Percentiles rank a stretch among this genome's conserved stretches.
These are phyloP conservation scores for Lordiphosa clarofinis DNA, from an alignment of 1,140 invertebrate species.

Conservation along the genomic window DNA sequence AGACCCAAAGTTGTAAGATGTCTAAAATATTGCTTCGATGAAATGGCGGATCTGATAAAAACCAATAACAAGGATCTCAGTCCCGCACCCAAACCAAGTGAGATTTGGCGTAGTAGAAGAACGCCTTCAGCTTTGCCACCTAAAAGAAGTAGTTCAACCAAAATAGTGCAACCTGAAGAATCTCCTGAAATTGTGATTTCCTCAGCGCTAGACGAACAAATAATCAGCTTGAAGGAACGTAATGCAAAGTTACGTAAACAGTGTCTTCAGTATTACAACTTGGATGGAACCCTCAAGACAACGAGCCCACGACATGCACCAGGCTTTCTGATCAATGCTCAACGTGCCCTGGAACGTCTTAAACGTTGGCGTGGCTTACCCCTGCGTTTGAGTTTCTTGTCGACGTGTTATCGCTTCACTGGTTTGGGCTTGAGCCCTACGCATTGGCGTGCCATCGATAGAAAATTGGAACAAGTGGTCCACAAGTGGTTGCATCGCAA, in stretches of 20 bases:
- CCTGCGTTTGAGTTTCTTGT: slow-evolving; percentile 14
- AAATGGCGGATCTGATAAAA: slow-evolving; percentile 6
- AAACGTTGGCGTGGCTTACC: slow-evolving; percentile 24
- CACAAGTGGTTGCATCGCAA: slow-evolving; percentile 7
- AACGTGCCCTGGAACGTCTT: slow-evolving; percentile 16
- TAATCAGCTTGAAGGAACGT: background rate
- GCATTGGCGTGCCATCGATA: slow-evolving; percentile 13
- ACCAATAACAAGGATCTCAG: background rate
- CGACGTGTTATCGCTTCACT: slow-evolving; percentile 3
- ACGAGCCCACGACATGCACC: too few species aligned
- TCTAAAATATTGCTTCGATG: slow-evolving; percentile 15
- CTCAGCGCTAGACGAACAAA: too few species aligned
- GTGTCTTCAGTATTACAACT: slow-evolving; percentile 28
- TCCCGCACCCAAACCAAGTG: background rate
- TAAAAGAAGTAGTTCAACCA: background rate
- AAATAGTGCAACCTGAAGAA: too few species aligned
- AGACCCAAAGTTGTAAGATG: slow-evolving; percentile 1
- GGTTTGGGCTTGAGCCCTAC: background rate
- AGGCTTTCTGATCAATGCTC: slow-evolving; percentile 11
- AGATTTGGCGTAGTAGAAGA: background rate
- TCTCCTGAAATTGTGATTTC: background rate
- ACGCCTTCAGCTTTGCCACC: background rate
- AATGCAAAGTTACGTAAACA: slow-evolving; percentile 6
- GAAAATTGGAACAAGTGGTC: slow-evolving; percentile 16
- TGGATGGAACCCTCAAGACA: slow-evolving; percentile 17